These are phyloP conservation scores for Halichondria panicea DNA, from an alignment of 37 sponge, comb jelly and placozoan genomes.

Conservation along the genomic window DNA sequence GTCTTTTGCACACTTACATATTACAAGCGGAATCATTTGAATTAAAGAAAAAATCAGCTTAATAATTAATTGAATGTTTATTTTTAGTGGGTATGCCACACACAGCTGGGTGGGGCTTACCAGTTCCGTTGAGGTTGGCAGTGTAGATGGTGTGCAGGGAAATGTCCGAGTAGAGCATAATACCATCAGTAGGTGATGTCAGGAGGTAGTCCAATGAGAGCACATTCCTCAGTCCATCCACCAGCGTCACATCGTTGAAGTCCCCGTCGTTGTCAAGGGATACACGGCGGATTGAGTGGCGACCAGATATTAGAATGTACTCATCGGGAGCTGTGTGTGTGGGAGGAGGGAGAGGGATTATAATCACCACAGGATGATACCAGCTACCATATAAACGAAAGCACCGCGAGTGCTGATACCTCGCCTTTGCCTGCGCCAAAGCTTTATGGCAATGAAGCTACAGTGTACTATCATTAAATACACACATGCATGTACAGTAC, in stretches of 20 bases:
- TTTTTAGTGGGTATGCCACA: no score
- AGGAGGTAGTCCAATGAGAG: slow-evolving; percentile 30
- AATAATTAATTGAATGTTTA: no score
- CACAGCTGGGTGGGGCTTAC: no score
- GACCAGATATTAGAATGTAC: slow-evolving; percentile 33
- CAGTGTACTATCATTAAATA: no score
- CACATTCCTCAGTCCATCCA: slow-evolving; percentile 3
- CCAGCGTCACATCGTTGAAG: slow-evolving; percentile 11
- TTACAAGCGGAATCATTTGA: no score
- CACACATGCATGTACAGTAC: no score
- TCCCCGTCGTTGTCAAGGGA: slow-evolving; percentile 25
- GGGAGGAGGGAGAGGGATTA: not conserved
- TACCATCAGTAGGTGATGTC: slow-evolving; percentile 3
- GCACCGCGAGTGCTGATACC: no score
- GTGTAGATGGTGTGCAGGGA: not conserved
- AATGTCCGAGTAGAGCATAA: slow-evolving; percentile 18
- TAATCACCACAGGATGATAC: not conserved
- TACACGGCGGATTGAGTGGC: slow-evolving; percentile 30
- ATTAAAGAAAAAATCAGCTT: no score
- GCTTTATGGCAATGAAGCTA: no score
- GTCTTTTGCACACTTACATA: not conserved
- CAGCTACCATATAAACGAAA: no score
- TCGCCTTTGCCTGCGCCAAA: no score
- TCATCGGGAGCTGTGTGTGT: slow-evolving; percentile 15
- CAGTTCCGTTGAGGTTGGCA: slow-evolving; percentile 12